phyloP scores from a whole-genome alignment of 2,113 vertebrate species.

The Melanostigma gelatinosum region DNA sequence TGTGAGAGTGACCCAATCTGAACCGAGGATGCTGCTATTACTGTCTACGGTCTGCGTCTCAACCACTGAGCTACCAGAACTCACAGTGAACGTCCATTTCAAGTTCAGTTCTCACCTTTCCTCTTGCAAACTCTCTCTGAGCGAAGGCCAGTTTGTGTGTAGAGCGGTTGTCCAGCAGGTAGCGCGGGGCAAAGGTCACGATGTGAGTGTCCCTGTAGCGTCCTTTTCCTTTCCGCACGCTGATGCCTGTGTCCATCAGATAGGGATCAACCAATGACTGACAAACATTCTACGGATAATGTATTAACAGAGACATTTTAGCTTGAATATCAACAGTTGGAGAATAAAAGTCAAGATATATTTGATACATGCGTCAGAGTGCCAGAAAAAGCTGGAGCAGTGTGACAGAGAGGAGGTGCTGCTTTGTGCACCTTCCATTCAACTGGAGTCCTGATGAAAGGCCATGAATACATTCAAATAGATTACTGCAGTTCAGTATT shows the following conservation, averaged over 20 bases:
- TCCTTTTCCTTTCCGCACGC: slow-evolving; percentile 94
- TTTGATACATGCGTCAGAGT: neutral
- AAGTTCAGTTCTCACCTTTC: slow-evolving; percentile 85
- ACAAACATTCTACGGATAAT: neutral
- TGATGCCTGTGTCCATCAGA: slow-evolving; percentile 86
- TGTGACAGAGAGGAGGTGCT: neutral
- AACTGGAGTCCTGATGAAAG: neutral
- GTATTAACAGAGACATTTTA: neutral
- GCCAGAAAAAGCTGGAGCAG: neutral
- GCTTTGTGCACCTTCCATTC: neutral
- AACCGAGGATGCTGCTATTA: neutral
- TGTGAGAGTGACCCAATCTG: neutral
- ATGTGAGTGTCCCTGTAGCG: slow-evolving; percentile 95
- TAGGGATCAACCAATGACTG: neutral
- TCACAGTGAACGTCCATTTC: neutral
- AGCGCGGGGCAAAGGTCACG: slow-evolving; percentile 96
- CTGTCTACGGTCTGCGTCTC: neutral
- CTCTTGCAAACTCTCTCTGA: slow-evolving; percentile 94
- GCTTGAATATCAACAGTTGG: neutral
- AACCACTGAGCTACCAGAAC: neutral
- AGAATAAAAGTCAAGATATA: neutral
- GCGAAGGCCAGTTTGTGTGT: slow-evolving; percentile 94
- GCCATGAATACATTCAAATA: neutral
- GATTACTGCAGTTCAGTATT: neutral
- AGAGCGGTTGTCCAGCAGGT: slow-evolving; percentile 95